A percentile compares a stretch with the other conserved stretches of the same genome.
These are phyloP conservation scores for Anastatus disparis DNA, from an alignment of 1,140 invertebrate genomes.

Conservation along the genomic window DNA sequence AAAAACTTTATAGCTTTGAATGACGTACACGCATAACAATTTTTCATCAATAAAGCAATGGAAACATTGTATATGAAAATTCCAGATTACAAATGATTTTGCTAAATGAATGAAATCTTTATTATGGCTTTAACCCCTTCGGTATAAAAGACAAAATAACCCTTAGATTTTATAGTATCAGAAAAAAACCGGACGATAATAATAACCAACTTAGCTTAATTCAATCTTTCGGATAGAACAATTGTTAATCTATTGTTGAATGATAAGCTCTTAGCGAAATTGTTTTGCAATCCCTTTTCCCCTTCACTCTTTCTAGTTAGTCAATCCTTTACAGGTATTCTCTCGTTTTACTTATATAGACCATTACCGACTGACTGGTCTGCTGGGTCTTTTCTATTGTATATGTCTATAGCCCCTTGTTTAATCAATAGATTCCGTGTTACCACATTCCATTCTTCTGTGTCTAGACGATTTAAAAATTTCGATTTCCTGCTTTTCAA, in stretches of 20 bases:
- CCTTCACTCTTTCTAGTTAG: conserved; percentile 23
- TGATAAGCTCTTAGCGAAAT: conserved; percentile 3
- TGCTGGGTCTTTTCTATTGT: conserved; percentile 18
- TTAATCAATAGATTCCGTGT: conserved; percentile 16
- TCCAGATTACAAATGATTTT: neutral
- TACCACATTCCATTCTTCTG: conserved; percentile 25
- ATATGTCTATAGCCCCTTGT: neutral
- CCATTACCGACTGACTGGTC: conserved; percentile 46
- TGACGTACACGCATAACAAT: no score
- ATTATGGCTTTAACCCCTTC: neutral
- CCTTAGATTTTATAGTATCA: no score
- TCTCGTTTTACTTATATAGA: conserved; percentile 18
- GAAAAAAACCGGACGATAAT: no score
- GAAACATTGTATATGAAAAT: no score
- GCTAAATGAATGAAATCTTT: neutral
- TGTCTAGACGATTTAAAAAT: conserved; percentile 22
- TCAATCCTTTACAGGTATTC: conserved; percentile 45
- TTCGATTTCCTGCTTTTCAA: conserved; percentile 46
- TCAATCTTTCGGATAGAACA: no score
- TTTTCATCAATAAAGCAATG: no score
- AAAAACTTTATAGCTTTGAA: no score
- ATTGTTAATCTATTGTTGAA: conserved; percentile 27
- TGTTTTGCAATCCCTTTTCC: no score
- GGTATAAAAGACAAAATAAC: conserved; percentile 11
- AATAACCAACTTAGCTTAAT: no score